These are phyloP conservation scores for Priocnemis perturbator DNA, from an alignment of 2,888 invertebrate species.

Conservation along the genomic window DNA sequence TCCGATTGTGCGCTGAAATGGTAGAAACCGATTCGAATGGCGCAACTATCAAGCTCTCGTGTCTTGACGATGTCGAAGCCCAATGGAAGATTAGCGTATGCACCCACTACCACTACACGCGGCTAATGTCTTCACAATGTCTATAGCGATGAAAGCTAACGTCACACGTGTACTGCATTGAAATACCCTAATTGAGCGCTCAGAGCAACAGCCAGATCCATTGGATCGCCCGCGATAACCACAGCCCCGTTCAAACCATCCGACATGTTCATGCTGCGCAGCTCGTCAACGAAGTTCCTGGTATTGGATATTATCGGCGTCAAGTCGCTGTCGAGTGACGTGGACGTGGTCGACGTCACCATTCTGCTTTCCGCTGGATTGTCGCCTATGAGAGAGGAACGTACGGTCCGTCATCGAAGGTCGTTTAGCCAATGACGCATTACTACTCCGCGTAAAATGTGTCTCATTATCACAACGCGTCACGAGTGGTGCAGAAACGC, in stretches of 20 bases:
- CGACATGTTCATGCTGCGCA: constrained; percentile 27
- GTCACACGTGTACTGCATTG: no score
- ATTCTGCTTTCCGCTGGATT: constrained; percentile 6
- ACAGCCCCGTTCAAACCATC: constrained; percentile 20
- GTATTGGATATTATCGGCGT: constrained; percentile 34
- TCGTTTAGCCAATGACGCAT: no score
- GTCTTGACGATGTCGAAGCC: no score
- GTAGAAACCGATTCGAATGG: background rate
- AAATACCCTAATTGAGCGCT: constrained; percentile 38
- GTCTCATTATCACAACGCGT: no score
- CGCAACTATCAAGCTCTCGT: no score
- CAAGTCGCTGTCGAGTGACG: constrained; percentile 19
- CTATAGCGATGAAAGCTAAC: no score
- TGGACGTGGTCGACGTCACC: constrained; percentile 15
- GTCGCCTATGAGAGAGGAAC: constrained; percentile 27
- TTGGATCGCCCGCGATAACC: constrained; percentile 13
- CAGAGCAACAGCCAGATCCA: constrained; percentile 35
- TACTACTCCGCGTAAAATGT: no score
- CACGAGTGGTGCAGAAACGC: no score
- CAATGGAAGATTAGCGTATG: no score
- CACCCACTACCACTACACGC: no score
- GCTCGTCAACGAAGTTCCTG: constrained; percentile 38
- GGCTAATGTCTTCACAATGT: no score
- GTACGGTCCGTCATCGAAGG: no score
- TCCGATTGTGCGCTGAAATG: constrained; percentile 25